phyloP scores from a whole-genome alignment of 2,888 invertebrate species.

The Drosophila prostipennis region DNA sequence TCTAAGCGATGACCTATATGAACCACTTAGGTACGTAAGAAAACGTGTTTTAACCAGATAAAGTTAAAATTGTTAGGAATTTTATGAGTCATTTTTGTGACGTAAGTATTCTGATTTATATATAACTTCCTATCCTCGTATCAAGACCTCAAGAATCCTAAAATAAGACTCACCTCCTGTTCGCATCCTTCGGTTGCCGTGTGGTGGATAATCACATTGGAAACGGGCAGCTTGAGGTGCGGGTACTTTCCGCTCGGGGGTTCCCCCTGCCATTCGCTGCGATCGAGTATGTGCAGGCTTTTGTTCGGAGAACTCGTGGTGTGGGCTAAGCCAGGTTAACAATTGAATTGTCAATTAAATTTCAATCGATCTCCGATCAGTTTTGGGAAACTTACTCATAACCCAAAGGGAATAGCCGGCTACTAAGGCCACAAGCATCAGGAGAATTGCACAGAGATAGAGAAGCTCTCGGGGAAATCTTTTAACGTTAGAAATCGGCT shows the following conservation, averaged over 20 bases:
- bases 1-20: not conserved
- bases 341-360: slow-evolving; percentile 4
- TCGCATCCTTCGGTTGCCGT: slow-evolving; percentile 69
- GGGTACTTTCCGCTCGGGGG: slow-evolving; percentile 49
- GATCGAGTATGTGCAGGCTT: slow-evolving; percentile 63
- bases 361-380: not conserved
- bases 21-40: not conserved
- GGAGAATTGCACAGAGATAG: slow-evolving; percentile 49
- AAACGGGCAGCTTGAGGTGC: slow-evolving; percentile 49
- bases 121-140: not conserved
- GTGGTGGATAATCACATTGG: slow-evolving; percentile 65
- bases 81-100: not conserved
- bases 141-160: not conserved
- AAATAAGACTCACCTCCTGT: slow-evolving; percentile 50
- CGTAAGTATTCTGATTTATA: not conserved
- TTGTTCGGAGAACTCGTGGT: slow-evolving; percentile 7
- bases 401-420: slow-evolving; percentile 58
- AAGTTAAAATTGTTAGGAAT: not conserved
- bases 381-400: slow-evolving; percentile 44
- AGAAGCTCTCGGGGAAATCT: slow-evolving; percentile 44
- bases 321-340: slow-evolving; percentile 16
- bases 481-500: slow-evolving; percentile 5
- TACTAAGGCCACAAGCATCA: slow-evolving; percentile 49
- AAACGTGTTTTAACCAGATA: not conserved
- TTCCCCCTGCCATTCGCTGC: slow-evolving; percentile 72